phyloP scores from a whole-genome alignment of 2,797 vertebrate genomes.

The Muscicapa comitata region DNA sequence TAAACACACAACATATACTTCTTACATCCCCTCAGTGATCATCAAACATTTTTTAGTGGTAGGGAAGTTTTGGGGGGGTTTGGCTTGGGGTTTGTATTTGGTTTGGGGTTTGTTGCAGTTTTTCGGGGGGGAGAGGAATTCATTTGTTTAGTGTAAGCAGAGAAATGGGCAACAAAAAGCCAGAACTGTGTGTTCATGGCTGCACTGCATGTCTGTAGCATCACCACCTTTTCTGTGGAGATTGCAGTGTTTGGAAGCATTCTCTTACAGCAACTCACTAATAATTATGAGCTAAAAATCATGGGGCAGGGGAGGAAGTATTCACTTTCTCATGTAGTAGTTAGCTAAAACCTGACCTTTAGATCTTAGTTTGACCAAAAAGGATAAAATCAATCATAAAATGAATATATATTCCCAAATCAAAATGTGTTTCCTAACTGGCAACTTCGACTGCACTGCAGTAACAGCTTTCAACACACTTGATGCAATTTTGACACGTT shows the following conservation, averaged over 20 bases:
- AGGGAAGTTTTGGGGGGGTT: fast-evolving
- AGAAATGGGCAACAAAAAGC: neutral
- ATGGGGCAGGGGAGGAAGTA: fast-evolving
- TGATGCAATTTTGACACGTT: neutral
- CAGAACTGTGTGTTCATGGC: neutral
- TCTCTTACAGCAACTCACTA: neutral
- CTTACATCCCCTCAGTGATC: neutral
- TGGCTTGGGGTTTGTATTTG: neutral
- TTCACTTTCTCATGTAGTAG: neutral
- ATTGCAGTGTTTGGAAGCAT: neutral
- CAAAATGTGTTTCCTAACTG: neutral
- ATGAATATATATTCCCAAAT: neutral
- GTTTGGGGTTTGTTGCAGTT: neutral
- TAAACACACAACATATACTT: neutral
- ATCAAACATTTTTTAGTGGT: neutral
- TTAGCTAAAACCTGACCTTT: neutral
- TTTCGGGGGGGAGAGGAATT: fast-evolving
- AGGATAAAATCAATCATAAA: neutral
- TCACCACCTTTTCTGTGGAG: neutral
- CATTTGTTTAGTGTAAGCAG: neutral
- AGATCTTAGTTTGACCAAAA: neutral
- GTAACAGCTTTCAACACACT: neutral
- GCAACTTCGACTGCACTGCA: neutral
- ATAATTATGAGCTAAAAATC: neutral
- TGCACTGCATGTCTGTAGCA: neutral